Conservation (phyloP, 2,113 vertebrate species). For the Nannospalax galili region DNA sequence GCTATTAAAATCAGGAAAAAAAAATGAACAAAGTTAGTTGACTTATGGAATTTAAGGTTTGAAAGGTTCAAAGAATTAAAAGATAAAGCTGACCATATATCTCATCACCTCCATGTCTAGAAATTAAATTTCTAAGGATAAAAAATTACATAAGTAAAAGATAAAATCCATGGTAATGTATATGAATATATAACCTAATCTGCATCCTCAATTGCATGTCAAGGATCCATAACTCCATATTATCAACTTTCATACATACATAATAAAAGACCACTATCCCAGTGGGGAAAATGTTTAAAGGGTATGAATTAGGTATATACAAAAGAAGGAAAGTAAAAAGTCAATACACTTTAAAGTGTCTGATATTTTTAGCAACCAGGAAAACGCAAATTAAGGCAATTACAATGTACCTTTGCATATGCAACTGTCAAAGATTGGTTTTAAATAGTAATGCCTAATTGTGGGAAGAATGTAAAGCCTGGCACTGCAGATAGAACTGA, state of each 20-base stretch:
- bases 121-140: not conserved
- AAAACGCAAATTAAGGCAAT: not conserved
- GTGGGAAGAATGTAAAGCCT: not conserved
- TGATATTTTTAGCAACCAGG: not conserved
- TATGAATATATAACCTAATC: not conserved
- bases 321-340: not conserved
- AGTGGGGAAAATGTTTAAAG: not conserved
- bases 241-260: not conserved
- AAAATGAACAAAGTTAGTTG: not conserved
- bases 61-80: slow-evolving; percentile 43
- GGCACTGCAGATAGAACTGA: not conserved
- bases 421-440: not conserved
- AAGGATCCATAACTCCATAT: not conserved
- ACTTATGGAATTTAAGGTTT: not conserved
- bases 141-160: slow-evolving; percentile 10
- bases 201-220: not conserved
- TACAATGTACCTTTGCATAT: not conserved
- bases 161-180: not conserved
- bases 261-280: not conserved
- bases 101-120: not conserved
- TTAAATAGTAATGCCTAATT: not conserved
- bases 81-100: not conserved
- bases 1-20: not conserved
- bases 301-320: not conserved
- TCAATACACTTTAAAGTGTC: not conserved